A percentile compares a stretch with the other conserved stretches of the same genome.
Conservation (phyloP, 64 coral and sea anemone species). For the Porites australiensis region DNA sequence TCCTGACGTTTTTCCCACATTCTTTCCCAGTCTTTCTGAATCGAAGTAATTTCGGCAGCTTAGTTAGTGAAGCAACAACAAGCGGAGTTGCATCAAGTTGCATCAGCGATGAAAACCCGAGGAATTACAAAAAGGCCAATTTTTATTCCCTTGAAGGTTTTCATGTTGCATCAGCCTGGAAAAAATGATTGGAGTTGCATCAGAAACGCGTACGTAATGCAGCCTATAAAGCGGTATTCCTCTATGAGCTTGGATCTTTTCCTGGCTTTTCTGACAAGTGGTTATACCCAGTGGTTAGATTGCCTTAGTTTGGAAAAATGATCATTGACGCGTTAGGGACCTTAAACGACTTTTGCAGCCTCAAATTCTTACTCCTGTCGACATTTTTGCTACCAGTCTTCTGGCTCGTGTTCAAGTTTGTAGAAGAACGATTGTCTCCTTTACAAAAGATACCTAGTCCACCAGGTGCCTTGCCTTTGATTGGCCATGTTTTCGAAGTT, state of each 20-base stretch:
- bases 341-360: neutral
- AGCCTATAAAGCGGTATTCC: too few species aligned
- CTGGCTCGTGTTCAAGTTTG: conserved; percentile 46
- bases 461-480: conserved; percentile 37
- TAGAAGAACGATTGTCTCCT: conserved; percentile 63
- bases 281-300: neutral
- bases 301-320: neutral
- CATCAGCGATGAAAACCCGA: too few species aligned
- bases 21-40: neutral
- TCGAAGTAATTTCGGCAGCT: too few species aligned
- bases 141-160: neutral
- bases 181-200: neutral
- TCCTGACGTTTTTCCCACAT: neutral
- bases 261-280: neutral
- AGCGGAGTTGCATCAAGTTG: too few species aligned
- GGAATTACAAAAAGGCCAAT: neutral
- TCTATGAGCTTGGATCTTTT: too few species aligned
- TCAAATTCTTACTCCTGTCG: neutral
- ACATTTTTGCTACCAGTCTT: neutral
- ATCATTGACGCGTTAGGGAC: neutral
- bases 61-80: too few species aligned
- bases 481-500: conserved; percentile 56
- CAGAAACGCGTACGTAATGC: neutral
- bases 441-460: conserved; percentile 58
- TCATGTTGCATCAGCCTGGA: neutral